phyloP scores from a whole-genome alignment of 2,888 invertebrate genomes.

The Drosophila buzzatii region DNA sequence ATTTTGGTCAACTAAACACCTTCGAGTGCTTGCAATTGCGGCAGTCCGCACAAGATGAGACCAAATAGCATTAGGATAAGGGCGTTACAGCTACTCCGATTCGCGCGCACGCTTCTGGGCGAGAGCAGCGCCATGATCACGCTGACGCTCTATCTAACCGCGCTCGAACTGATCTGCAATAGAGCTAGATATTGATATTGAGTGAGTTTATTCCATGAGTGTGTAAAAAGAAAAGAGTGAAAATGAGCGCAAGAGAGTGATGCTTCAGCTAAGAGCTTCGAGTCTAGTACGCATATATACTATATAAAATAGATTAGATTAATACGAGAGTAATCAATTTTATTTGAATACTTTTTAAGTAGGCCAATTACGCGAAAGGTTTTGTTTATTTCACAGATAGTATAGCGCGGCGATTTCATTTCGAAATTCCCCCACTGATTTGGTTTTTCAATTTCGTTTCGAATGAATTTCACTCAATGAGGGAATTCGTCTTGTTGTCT shows the following conservation, averaged over 20 bases:
- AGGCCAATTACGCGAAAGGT: background rate
- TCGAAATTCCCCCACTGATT: background rate
- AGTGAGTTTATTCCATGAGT: too few species aligned
- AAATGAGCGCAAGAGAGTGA: background rate
- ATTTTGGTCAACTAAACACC: slow-evolving; percentile 12
- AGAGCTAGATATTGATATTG: background rate
- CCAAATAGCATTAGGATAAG: slow-evolving; percentile 10
- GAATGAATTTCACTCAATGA: background rate
- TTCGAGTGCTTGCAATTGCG: slow-evolving; percentile 33
- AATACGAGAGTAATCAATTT: background rate
- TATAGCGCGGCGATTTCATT: background rate
- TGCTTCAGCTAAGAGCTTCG: background rate
- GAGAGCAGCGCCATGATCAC: slow-evolving; percentile 19
- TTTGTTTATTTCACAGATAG: slow-evolving; percentile 5
- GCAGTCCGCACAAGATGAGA: slow-evolving; percentile 15
- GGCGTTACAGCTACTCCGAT: background rate
- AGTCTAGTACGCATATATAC: background rate
- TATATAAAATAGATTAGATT: background rate
- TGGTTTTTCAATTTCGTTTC: background rate
- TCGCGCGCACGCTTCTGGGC: slow-evolving; percentile 10
- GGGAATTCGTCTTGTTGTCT: background rate
- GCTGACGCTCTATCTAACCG: background rate
- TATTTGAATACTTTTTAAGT: background rate
- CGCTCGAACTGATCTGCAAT: background rate
- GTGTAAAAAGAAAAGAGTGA: background rate